phyloP scores from a whole-genome alignment of 2,888 invertebrate species.

The Ichneumoninae sp. region DNA sequence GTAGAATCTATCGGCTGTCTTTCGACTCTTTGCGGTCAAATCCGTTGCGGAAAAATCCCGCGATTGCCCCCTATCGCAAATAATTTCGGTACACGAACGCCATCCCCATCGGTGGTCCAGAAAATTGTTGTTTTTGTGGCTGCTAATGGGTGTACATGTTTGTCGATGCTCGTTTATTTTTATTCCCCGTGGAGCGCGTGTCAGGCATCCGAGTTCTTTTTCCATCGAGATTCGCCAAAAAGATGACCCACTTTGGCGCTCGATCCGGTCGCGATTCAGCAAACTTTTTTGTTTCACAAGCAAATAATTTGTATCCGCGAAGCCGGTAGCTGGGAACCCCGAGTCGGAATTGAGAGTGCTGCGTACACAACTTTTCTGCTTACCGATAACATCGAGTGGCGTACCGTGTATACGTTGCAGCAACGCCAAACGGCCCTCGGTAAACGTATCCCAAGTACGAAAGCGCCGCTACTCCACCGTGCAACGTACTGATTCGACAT shows the following conservation, averaged over 20 bases:
- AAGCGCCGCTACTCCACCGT: neutral
- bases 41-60: neutral
- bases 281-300: slow-evolving; percentile 15
- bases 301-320: slow-evolving; percentile 8
- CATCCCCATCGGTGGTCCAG: neutral
- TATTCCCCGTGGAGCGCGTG: neutral
- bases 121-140: neutral
- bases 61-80: neutral
- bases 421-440: neutral
- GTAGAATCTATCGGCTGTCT: slow-evolving; percentile 26
- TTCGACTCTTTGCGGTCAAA: slow-evolving; percentile 25
- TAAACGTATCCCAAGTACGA: slow-evolving; percentile 2
- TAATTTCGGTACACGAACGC: neutral
- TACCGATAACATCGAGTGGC: slow-evolving; percentile 18
- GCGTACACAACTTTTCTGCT: slow-evolving; percentile 12
- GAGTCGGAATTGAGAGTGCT: slow-evolving; percentile 10
- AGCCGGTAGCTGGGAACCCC: neutral
- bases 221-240: neutral
- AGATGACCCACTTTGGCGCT: neutral
- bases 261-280: slow-evolving; percentile 2
- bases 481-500: neutral
- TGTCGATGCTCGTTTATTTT: neutral
- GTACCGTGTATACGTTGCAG: neutral
- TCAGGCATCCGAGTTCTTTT: neutral
- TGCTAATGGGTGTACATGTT: neutral